Evolutionary conservation across 2,113 vertebrate species (phyloP), one percentile per base, ranked within the genome.

Genomic region (Rhea americana): DNA sequence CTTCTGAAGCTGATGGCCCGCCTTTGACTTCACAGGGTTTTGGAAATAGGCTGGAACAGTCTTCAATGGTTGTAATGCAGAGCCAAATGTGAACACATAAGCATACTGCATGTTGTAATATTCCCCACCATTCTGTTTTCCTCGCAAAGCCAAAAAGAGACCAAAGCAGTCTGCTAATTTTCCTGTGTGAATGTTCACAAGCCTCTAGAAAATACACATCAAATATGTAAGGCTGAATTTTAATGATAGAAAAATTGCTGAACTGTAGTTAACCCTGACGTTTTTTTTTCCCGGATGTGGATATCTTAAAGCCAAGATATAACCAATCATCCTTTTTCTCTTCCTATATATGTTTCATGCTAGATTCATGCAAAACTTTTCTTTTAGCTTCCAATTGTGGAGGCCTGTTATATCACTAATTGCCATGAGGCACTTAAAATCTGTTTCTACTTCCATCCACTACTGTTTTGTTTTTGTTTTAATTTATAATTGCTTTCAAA

Each of bases 391-490:
- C 75, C 24, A 43, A 5, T 28, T 75, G 48, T 70, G 77, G 68
- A 85, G 65, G 39, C 21, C 45, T 79, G 1, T 47, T 74, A 87
- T 85, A 35, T 81, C 50, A 63, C 48, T 85, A 79, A 56, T 76
- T 82, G 82, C 82, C 75, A 63, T 24, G 11, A 56, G 30, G 41
- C 58, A 48, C 62, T 91, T 72, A 71, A 82, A 87, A 74, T 82
- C 39, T 50, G 10, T 47, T 95, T 93, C 43, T 94, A 61, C 62
- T 89, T 90, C 65, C 41, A 78, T 78, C 76, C 47, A 59, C 83
- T 85, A 72, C 92, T 80, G 85, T 79, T 85, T 94, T 88, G 59
- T 45, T 88, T 79, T 50, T 78, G 41, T 16, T 47, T 51, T 91
- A 72, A 8, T 70, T 79, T 87, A 4, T 53, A 75, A 87, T 50